A percentile compares a stretch with the other conserved stretches of the same genome.
Evolutionary conservation across 2,113 vertebrate species (phyloP).

Genomic region (Hirundichthys speculiger): DNA sequence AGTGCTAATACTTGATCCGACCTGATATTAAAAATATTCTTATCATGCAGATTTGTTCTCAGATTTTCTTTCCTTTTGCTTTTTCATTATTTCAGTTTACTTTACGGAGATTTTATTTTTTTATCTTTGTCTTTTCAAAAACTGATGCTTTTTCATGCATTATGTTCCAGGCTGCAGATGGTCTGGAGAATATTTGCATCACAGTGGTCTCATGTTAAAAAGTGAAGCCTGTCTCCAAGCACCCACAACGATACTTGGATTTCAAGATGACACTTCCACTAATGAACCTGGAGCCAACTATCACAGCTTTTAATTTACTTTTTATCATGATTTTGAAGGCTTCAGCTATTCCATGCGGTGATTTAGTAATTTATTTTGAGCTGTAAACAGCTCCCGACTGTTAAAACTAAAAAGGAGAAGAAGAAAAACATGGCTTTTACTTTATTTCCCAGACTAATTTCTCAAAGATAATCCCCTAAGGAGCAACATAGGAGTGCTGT

Average conservation of each 20-base stretch:
- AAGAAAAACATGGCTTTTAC: constrained; percentile 24
- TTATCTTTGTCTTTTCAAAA: background rate
- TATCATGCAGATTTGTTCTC: no score
- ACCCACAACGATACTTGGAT: background rate
- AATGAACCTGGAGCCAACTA: constrained; percentile 3
- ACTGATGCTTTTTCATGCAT: background rate
- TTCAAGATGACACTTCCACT: constrained; percentile 1
- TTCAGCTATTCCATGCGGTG: background rate
- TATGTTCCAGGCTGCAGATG: background rate
- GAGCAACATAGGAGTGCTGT: constrained; percentile 17
- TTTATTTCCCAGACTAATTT: constrained; percentile 37
- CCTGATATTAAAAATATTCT: no score
- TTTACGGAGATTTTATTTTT: background rate
- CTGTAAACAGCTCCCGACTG: constrained; percentile 1
- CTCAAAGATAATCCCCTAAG: constrained; percentile 28
- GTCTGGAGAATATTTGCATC: constrained; percentile 6
- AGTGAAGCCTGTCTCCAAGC: background rate
- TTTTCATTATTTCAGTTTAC: background rate
- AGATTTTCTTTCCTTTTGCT: no score
- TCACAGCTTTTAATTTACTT: constrained; percentile 18
- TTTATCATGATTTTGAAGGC: constrained; percentile 14
- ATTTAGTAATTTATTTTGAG: constrained; percentile 1
- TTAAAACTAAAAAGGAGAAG: constrained; percentile 28
- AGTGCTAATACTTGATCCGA: background rate
- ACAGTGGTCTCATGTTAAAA: background rate